phyloP scores from a whole-genome alignment of 2,888 invertebrate genomes.

The Chrysomela aeneicollis region DNA sequence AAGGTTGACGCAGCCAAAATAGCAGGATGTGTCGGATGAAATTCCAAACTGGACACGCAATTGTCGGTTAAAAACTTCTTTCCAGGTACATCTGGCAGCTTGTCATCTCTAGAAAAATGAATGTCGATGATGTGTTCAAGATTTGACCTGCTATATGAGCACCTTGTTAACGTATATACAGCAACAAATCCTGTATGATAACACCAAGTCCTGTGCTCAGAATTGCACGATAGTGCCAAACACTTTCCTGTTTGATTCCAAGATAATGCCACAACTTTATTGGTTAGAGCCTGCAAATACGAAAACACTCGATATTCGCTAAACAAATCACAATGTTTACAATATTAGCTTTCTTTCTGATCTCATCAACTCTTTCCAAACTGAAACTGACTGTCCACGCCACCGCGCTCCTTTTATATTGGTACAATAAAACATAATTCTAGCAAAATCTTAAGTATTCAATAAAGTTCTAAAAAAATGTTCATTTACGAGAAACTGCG shows the following conservation, averaged over 20 bases:
- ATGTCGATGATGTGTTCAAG: too few relatives aligned
- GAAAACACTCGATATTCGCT: not conserved
- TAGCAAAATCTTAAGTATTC: too few relatives aligned
- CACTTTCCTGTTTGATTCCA: slow-evolving; percentile 60
- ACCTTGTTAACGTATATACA: slow-evolving; percentile 56
- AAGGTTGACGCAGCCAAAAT: slow-evolving; percentile 63
- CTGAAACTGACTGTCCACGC: too few relatives aligned
- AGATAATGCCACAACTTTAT: slow-evolving; percentile 49
- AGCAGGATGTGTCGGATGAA: slow-evolving; percentile 63
- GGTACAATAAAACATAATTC: too few relatives aligned
- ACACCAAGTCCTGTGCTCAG: slow-evolving; percentile 59
- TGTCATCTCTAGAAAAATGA: slow-evolving; percentile 46
- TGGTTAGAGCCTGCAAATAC: slow-evolving; percentile 32
- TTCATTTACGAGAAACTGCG: too few relatives aligned
- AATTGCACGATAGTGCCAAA: slow-evolving; percentile 55
- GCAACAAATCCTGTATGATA: slow-evolving; percentile 55
- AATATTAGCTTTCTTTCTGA: too few relatives aligned
- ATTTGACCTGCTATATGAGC: too few relatives aligned
- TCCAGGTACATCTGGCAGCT: slow-evolving; percentile 50
- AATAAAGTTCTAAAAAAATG: too few relatives aligned
- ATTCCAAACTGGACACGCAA: slow-evolving; percentile 61
- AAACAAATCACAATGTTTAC: too few relatives aligned
- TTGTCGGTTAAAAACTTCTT: slow-evolving; percentile 55
- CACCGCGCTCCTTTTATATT: too few relatives aligned
- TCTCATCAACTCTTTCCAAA: too few relatives aligned